phyloP scores from a whole-genome alignment of 2,797 vertebrate genomes.

The Spinus pinus region DNA sequence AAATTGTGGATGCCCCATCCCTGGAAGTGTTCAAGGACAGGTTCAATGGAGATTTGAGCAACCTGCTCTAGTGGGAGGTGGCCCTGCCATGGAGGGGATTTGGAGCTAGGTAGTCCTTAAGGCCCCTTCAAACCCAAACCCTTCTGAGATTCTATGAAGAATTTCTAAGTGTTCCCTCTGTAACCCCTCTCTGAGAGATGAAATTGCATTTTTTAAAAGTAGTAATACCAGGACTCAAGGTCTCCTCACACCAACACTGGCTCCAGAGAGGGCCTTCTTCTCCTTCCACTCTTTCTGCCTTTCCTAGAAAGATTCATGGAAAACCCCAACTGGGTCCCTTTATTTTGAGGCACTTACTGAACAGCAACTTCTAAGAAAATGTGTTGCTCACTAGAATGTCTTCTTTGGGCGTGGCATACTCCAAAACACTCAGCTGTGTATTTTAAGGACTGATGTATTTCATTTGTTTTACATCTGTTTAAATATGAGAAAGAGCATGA shows the following conservation, averaged over 20 bases:
- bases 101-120: background rate
- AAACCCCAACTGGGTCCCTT: accelerated
- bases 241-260: background rate
- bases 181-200: background rate
- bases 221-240: background rate
- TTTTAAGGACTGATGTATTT: background rate
- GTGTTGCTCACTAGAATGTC: background rate
- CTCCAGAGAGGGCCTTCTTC: accelerated
- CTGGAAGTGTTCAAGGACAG: background rate
- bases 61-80: background rate
- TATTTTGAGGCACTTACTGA: background rate
- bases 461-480: background rate
- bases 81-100: background rate
- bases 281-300: background rate
- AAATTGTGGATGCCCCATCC: background rate
- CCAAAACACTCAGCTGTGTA: background rate
- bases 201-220: background rate
- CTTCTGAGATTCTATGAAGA: background rate
- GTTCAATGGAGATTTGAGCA: background rate
- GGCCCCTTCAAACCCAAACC: background rate
- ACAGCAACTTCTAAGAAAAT: background rate
- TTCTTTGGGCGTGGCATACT: background rate
- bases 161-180: background rate
- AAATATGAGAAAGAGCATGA: background rate
- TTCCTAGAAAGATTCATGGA: background rate